Evolutionary conservation across 2,888 invertebrate species (phyloP).

Genomic region (Sarcophaga subvicina): DNA sequence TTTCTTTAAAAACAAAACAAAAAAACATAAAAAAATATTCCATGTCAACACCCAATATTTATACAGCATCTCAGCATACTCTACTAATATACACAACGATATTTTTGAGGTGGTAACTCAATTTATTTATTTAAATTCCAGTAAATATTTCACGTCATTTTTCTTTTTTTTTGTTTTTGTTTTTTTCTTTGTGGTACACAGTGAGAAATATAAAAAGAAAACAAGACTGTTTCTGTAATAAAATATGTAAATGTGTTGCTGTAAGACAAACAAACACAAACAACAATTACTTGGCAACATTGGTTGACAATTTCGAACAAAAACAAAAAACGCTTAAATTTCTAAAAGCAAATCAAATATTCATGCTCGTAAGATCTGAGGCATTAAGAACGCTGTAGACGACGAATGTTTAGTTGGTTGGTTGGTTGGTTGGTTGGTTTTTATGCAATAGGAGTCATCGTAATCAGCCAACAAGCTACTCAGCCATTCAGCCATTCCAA

Average conservation of each 20-base stretch:
- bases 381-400: slow-evolving; percentile 21
- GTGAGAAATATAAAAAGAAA: slow-evolving; percentile 20
- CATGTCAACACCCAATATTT: slow-evolving; percentile 64
- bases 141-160: slow-evolving; percentile 29
- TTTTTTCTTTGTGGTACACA: no score
- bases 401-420: no score
- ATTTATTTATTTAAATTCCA: slow-evolving; percentile 80
- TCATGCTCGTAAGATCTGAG: slow-evolving; percentile 44
- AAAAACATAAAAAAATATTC: slow-evolving; percentile 26
- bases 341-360: slow-evolving; percentile 58
- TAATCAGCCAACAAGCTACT: slow-evolving; percentile 5
- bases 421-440: no score
- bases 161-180: no score
- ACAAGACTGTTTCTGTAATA: slow-evolving; percentile 41
- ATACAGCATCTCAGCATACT: slow-evolving; percentile 26
- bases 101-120: slow-evolving; percentile 78
- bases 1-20: background rate
- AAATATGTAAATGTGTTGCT: slow-evolving; percentile 19
- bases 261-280: slow-evolving; percentile 36
- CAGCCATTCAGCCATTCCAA: slow-evolving; percentile 1
- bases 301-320: slow-evolving; percentile 50
- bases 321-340: slow-evolving; percentile 13
- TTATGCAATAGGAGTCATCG: slow-evolving; percentile 28
- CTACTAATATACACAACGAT: background rate
- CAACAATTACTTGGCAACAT: slow-evolving; percentile 39